Conservation (phyloP, 2,113 vertebrate species). For the Chaetops frenatus region DNA sequence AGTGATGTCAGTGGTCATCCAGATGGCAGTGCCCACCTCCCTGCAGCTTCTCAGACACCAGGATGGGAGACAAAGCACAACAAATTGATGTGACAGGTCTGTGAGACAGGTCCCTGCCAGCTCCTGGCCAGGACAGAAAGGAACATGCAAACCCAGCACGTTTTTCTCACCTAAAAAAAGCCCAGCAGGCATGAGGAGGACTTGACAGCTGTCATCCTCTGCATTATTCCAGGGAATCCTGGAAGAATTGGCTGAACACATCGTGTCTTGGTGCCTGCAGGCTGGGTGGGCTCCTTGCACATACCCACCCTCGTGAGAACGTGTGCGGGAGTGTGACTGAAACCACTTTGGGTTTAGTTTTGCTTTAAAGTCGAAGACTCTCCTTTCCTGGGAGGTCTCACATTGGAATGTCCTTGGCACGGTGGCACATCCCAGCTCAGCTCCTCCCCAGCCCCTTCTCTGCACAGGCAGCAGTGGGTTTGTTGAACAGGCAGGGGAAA, state of each 20-base stretch:
- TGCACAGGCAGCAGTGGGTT: background rate
- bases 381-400: background rate
- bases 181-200: background rate
- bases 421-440: background rate
- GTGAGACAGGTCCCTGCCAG: background rate
- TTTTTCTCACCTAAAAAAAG: background rate
- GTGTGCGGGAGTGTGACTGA: accelerated
- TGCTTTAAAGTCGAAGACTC: background rate
- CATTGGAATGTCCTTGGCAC: background rate
- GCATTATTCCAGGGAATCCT: background rate
- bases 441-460: background rate
- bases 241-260: background rate
- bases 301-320: background rate
- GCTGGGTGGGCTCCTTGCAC: background rate
- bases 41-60: background rate
- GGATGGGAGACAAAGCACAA: background rate
- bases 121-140: background rate
- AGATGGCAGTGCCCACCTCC: background rate
- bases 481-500: background rate
- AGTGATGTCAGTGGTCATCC: background rate
- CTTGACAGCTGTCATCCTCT: background rate
- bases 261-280: background rate
- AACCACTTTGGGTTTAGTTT: background rate
- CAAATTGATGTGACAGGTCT: background rate
- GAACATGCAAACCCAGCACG: background rate